These are phyloP conservation scores for Macrotrachela quadricornifera DNA, from an alignment of 1,140 invertebrate species.

Conservation along the genomic window DNA sequence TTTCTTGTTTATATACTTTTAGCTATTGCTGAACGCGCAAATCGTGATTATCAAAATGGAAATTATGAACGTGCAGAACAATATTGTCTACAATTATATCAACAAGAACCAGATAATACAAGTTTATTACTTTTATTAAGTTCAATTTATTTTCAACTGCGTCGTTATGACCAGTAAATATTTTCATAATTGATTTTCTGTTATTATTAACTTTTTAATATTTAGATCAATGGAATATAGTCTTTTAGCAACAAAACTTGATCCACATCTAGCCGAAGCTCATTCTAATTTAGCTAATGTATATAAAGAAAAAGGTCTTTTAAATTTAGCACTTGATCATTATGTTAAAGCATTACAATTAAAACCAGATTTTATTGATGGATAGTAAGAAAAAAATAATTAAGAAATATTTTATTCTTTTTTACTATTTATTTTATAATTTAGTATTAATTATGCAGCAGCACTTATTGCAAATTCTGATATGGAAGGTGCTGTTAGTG, in stretches of 20 bases:
- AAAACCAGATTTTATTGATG: conserved; percentile 98
- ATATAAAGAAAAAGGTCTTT: conserved; percentile 79
- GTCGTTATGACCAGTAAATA: conserved; percentile 66
- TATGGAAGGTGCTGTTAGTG: conserved; percentile 95
- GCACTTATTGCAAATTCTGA: conserved; percentile 89
- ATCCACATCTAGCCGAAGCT: conserved; percentile 84
- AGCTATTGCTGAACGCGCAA: conserved; percentile 61
- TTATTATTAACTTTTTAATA: conserved; percentile 27
- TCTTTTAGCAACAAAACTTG: conserved; percentile 86
- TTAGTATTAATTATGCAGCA: conserved; percentile 73
- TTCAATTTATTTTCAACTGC: conserved; percentile 94
- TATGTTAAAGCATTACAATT: conserved; percentile 88
- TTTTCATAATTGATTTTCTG: conserved; percentile 21
- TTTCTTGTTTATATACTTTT: conserved; percentile 8
- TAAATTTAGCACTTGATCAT: conserved; percentile 77
- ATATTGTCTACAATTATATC: conserved; percentile 93
- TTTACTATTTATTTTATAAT: too few species aligned
- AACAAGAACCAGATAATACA: conserved; percentile 85
- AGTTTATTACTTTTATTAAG: conserved; percentile 79
- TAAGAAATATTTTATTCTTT: too few species aligned
- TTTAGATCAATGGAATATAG: conserved; percentile 70
- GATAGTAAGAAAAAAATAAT: conserved; percentile 38
- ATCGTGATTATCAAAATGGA: conserved; percentile 87
- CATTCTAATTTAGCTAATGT: conserved; percentile 98
- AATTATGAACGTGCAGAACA: conserved; percentile 94